Evolutionary conservation across 2,888 invertebrate genomes (phyloP), one percentile per base, ranked within the genome.

Genomic region (Aromia moschata): DNA sequence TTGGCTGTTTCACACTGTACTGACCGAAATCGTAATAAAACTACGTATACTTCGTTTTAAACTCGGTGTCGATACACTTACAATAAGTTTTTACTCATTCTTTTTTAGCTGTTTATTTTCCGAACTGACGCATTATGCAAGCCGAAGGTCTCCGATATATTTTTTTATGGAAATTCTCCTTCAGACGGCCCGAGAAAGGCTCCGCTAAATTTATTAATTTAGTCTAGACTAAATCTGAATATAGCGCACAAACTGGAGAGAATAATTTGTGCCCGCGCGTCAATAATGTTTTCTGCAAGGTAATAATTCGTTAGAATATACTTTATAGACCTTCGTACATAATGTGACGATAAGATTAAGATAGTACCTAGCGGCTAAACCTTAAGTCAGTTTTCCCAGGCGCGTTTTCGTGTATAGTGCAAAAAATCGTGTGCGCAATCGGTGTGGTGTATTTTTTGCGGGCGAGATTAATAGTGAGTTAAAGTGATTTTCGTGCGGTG

Each of bases 271-370:
- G 37, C 37, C 11, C 3, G 14, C 20, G 20, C 38, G 14, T 49
- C 49, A 14, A 30, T 49, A 33, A 49, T 49, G 49, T 49, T 49
- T 38, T 49, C 25, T 49, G 49, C 49, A 49, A 25, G 20, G 20
- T 38, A 38, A 49, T 49, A 49, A 33, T n/a, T 33, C 16, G 14
- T 37, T 36, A 38, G 38, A 38, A 49, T 49, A 49, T 33, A 20
- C 30, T 49, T 49, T 37, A 47, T 47, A 49, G 38, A 38, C 49
- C 49, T 49, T 49, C 37, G 25, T 25, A 49, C 25, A 33, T 37
- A 14, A 18, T 17, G 36, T 38, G 49, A n/a, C n/a, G n/a, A 49
- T 49, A 49, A 49, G 49, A 49, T 49, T 49, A 49, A 49, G 49
- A 49, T 49, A 49, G 49, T 49, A 38, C 38, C 12, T 38, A 14